Conservation (phyloP, 2,888 invertebrate species). For the Dicycla oo region DNA sequence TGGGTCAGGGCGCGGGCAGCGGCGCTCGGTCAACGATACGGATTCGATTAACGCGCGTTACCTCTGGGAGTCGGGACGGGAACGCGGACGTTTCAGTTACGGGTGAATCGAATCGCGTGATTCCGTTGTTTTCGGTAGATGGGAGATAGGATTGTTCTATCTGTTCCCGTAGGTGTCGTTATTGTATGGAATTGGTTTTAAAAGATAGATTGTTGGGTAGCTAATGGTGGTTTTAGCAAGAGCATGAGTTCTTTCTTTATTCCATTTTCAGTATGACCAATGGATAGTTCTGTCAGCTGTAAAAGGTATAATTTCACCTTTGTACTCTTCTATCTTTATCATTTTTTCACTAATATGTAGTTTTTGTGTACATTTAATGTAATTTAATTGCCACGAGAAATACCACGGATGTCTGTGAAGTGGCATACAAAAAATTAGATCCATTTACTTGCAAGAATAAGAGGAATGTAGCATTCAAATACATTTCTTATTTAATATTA, state of each 20-base stretch:
- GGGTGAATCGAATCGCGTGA: constrained; percentile 29
- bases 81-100: constrained; percentile 46
- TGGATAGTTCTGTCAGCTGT: too few species aligned
- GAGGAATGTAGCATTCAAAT: background rate
- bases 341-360: background rate
- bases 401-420: background rate
- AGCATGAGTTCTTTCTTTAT: background rate
- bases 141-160: constrained; percentile 31
- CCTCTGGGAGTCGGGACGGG: constrained; percentile 49
- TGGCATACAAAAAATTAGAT: background rate
- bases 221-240: background rate
- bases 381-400: background rate
- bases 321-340: background rate
- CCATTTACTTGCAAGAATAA: background rate
- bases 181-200: constrained; percentile 34
- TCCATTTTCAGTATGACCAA: background rate
- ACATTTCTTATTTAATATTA: too few species aligned
- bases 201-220: constrained; percentile 10
- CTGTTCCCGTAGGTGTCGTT: constrained; percentile 38
- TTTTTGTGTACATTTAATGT: background rate
- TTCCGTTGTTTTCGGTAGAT: constrained; percentile 45
- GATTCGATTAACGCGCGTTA: constrained; percentile 62
- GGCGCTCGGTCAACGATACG: constrained; percentile 57
- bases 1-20: constrained; percentile 54
- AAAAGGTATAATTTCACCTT: background rate